Conservation (phyloP, 2,797 vertebrate species). For the Dendrocincla tyrannina region DNA sequence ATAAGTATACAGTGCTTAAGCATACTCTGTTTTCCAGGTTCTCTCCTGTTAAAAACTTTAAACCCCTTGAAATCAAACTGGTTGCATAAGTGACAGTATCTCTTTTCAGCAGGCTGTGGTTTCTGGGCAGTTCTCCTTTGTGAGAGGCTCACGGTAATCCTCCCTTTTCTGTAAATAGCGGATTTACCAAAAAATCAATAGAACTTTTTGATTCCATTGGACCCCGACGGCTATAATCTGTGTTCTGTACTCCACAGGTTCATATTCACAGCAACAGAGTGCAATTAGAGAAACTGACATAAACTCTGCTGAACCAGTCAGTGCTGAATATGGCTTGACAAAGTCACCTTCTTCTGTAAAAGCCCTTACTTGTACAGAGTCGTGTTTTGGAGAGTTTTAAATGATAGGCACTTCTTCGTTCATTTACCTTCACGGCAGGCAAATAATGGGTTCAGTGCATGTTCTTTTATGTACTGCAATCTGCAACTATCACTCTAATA, state of each 20-base stretch:
- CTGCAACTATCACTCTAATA: not conserved
- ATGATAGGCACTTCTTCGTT: not conserved
- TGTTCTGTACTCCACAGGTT: not conserved
- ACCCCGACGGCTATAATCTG: not conserved
- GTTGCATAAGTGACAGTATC: not conserved
- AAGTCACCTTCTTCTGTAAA: not conserved
- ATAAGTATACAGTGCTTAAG: not conserved
- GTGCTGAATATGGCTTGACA: not conserved
- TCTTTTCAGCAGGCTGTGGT: not conserved
- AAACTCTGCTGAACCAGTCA: not conserved
- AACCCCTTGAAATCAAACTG: not conserved
- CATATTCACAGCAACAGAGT: not conserved
- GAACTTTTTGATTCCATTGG: not conserved
- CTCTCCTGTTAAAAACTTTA: not conserved
- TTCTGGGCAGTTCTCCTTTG: not conserved
- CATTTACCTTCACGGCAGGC: not conserved
- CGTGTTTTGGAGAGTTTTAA: not conserved
- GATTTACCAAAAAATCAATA: slow-evolving; percentile 20
- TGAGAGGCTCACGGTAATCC: slow-evolving; percentile 5
- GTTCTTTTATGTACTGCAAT: not conserved
- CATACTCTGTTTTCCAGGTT: not conserved
- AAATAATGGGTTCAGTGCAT: not conserved
- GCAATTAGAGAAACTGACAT: not conserved
- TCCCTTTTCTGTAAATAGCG: slow-evolving; percentile 19
- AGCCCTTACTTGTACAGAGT: not conserved